A percentile compares a stretch with the other conserved stretches of the same genome.
Conservation (phyloP, 2,113 vertebrate genomes). For the Pseudopodoces humilis region DNA sequence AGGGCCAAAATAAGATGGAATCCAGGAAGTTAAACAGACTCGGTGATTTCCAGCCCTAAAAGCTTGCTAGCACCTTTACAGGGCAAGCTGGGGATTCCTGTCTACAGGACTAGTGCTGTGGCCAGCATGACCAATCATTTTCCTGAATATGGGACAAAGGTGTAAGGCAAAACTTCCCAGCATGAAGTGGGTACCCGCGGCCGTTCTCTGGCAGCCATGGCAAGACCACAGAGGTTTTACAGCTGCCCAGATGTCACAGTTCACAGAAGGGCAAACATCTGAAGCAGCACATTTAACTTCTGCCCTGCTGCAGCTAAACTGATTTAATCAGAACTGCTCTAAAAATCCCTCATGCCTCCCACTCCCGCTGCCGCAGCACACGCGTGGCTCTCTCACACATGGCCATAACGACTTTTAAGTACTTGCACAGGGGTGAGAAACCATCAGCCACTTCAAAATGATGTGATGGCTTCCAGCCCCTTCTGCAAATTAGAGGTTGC, state of each 20-base stretch:
- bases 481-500: background rate
- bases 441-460: conserved; percentile 35
- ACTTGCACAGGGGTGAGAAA: conserved; percentile 9
- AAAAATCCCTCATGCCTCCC: background rate
- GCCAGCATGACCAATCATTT: background rate
- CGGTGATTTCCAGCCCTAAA: background rate
- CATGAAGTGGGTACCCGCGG: background rate
- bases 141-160: background rate
- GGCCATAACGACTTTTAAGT: background rate
- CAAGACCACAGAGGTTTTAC: conserved; percentile 17
- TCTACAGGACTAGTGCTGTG: background rate
- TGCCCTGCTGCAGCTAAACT: background rate
- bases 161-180: background rate
- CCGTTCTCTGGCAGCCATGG: background rate
- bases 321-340: conserved; percentile 22
- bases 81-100: background rate
- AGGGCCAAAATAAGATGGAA: conserved; percentile 27
- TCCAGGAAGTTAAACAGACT: conserved; percentile 49
- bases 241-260: conserved; percentile 54
- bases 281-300: background rate
- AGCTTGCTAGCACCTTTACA: background rate
- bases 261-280: conserved; percentile 48
- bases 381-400: background rate
- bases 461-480: background rate
- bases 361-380: background rate